Evolutionary conservation across 1,140 invertebrate genomes (phyloP), one percentile per base, ranked within the genome.

Genomic region (Anastatus disparis): DNA sequence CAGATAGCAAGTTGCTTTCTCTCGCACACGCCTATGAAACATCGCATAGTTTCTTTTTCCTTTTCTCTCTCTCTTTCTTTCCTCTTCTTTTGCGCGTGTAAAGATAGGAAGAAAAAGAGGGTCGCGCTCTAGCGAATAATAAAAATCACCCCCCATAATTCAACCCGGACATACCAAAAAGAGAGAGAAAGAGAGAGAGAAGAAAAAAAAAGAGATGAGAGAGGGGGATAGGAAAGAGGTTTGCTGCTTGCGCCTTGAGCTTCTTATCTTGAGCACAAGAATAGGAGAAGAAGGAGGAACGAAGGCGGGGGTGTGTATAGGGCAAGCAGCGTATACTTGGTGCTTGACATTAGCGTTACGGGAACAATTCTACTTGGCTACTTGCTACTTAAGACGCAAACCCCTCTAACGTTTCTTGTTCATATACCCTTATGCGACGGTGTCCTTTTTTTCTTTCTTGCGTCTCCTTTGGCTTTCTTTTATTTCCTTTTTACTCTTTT

Each of bases 141-240:
- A 86, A 86, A 85, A 86, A 86, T 86, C 80, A 78, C 76, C 75
- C 71, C n/a, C 76, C 81, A 81, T 86, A 86, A 86, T 67, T 85
- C 84, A 86, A 76, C 74, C n/a, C 78, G 79, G 77, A 78, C 79
- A 79, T 78, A 73, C 62, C 75, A n/a, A n/a, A n/a, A n/a, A n/a
- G n/a, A n/a, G n/a, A n/a, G n/a, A n/a, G n/a, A n/a, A n/a, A n/a
- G n/a, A n/a, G n/a, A n/a, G n/a, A n/a, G n/a, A n/a, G n/a, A n/a
- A n/a, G n/a, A n/a, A n/a, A n/a, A n/a, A n/a, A n/a, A n/a, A n/a
- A n/a, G n/a, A n/a, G 71, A 72, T 59, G 79, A 77, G 81, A 80
- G 75, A 80, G 82, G 62, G 65, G 50, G 71, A 58, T 29, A 42
- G 31, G 10, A 35, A 4, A 10, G 10, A 35, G 4, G 58, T 10